Evolutionary conservation across 1,140 invertebrate species (phyloP), one percentile per base, ranked within the genome.

Genomic region (Drosophila grimshawi): DNA sequence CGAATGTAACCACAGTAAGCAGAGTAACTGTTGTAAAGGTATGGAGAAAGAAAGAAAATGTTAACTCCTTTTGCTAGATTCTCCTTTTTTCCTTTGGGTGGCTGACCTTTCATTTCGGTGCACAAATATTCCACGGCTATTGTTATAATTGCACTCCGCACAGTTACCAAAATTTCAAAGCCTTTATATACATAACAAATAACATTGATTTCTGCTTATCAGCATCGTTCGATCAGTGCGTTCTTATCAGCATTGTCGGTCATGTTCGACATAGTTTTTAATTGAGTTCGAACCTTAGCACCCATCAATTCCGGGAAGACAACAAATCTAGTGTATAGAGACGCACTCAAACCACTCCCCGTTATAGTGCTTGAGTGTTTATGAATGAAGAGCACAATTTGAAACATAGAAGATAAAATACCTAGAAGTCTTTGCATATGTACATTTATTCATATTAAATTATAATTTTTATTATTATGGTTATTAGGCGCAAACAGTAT

Each of bases 1-100:
- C 66, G 53, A 91, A 45, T 45, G 72, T 49, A 64, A 85, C 90
- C 74, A 88, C 86, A 86, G 85, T 52, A 62, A 85, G 80, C 57
- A 91, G 71, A 74, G 73, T 78, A 81, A 76, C 90, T 91, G 32
- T 10, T 91, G 32, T 10, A 56, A 67, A 32, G 5, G 19, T 6
- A 3, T 52, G 1, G 7, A 60, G 29, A 29, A 29, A n/a, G 3
- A 41, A 37, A 11, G 1, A 10, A 4, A 30, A 8, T 45, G 11
- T 53, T 37, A 46, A 62, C 29, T 48, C 10, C 11, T 7, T 5
- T 51, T 45, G 11, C 7, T 5, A 8, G 6, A 35, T 5, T 30
- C 39, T 30, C 39, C 43, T 4, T n/a, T 10, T 19, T 19, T 19
- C 19, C 19, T 19, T 19, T 19, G 19, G 19, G 1, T 19, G 19